These are phyloP conservation scores for Microctonus aethiopoides DNA, from an alignment of 2,888 invertebrate species.

Conservation along the genomic window DNA sequence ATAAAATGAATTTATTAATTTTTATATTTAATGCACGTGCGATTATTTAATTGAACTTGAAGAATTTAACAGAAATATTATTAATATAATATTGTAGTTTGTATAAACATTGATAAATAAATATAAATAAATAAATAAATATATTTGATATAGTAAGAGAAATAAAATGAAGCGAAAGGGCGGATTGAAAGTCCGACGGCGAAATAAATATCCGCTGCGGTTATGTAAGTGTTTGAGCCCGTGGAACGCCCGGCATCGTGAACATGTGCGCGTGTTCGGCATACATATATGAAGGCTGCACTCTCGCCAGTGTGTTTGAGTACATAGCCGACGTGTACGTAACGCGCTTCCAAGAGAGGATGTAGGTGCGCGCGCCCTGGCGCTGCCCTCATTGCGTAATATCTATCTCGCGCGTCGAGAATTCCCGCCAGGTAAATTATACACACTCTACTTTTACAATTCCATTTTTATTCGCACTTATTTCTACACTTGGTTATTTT, in stretches of 20 bases:
- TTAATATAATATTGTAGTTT: too few species aligned
- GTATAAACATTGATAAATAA: too few species aligned
- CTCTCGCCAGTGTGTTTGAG: constrained; percentile 14
- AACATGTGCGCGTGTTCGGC: constrained; percentile 36
- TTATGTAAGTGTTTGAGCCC: constrained; percentile 27
- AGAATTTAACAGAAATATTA: too few species aligned
- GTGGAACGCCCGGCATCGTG: constrained; percentile 29
- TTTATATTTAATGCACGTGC: too few species aligned
- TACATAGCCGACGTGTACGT: constrained; percentile 17
- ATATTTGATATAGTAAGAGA: not conserved
- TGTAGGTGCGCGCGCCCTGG: constrained; percentile 19
- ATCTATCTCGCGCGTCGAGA: not conserved
- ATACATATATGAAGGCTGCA: constrained; percentile 23
- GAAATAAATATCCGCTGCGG: constrained; percentile 2
- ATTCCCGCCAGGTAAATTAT: constrained; percentile 15
- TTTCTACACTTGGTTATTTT: constrained; percentile 14
- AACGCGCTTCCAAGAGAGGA: constrained; percentile 36
- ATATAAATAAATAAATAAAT: not conserved
- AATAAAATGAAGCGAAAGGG: constrained; percentile 12
- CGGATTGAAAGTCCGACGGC: constrained; percentile 20
- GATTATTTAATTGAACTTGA: not conserved
- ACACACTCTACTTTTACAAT: constrained; percentile 18
- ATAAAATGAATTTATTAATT: too few species aligned
- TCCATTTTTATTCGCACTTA: constrained; percentile 22
- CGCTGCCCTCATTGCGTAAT: constrained; percentile 27